Percentiles rank a stretch among this genome's conserved stretches.
Conservation (phyloP, 2,797 vertebrate species). For the Limosa lapponica region DNA sequence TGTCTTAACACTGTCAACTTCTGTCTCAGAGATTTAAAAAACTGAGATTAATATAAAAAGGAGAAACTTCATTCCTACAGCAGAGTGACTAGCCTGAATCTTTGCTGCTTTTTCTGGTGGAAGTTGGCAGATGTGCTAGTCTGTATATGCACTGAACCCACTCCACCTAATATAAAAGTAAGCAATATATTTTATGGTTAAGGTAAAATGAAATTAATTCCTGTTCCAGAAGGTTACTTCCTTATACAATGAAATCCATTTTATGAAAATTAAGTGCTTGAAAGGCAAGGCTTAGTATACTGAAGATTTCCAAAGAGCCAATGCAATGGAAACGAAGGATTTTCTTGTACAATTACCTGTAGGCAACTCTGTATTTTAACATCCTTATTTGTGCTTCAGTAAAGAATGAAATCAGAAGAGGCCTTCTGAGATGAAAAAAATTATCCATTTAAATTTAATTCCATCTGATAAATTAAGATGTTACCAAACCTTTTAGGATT, state of each 20-base stretch:
- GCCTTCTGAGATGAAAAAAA: not conserved
- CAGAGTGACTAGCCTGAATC: not conserved
- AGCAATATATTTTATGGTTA: not conserved
- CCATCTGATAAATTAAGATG: not conserved
- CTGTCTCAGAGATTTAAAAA: slow-evolving; percentile 20
- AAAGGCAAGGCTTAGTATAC: not conserved
- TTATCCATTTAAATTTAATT: not conserved
- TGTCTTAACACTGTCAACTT: slow-evolving; percentile 51
- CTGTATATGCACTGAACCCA: not conserved
- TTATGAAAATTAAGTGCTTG: not conserved
- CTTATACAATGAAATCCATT: not conserved
- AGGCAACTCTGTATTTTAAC: not conserved
- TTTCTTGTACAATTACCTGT: not conserved
- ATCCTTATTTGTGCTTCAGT: not conserved
- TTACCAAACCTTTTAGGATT: not conserved
- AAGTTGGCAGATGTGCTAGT: not conserved
- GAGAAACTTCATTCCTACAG: slow-evolving; percentile 18
- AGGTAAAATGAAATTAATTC: not conserved
- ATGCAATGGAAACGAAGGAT: not conserved
- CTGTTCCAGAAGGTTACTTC: not conserved
- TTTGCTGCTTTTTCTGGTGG: not conserved
- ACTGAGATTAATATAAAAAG: slow-evolving; percentile 48
- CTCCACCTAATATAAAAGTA: not conserved
- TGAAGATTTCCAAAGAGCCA: not conserved
- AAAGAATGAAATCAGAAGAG: not conserved